Evolutionary conservation across 2,888 invertebrate species (phyloP).

Genomic region (Drosophila macrospina): DNA sequence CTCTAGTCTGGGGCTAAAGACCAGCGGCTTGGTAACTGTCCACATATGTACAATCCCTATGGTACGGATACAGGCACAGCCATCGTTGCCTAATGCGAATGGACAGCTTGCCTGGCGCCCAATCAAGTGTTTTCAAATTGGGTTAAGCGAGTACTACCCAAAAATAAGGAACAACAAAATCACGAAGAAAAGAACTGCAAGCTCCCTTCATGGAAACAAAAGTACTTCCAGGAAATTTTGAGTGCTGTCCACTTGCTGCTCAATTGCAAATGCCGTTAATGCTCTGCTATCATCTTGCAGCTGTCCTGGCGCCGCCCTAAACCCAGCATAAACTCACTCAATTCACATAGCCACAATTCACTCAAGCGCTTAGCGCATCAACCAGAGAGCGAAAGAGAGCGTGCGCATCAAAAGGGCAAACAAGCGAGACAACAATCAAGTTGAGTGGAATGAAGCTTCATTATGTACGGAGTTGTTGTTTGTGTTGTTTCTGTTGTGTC

Average conservation of each 20-base stretch:
- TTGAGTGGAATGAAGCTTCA: conserved; percentile 53
- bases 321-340: conserved; percentile 57
- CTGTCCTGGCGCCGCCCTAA: conserved; percentile 67
- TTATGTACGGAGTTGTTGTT: conserved; percentile 22
- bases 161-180: conserved; percentile 4
- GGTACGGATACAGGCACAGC: conserved; percentile 13
- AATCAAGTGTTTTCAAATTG: conserved; percentile 83
- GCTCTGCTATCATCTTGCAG: conserved; percentile 32
- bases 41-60: conserved; percentile 53
- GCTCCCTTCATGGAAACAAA: conserved; percentile 68
- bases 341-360: conserved; percentile 20
- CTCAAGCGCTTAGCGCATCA: conserved; percentile 33
- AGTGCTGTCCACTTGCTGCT: conserved; percentile 70
- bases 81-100: conserved; percentile 64
- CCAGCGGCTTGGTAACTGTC: conserved; percentile 78
- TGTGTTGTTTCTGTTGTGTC: conserved; percentile 10
- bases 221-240: conserved; percentile 70
- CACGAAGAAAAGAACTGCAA: conserved; percentile 23
- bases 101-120: conserved; percentile 82
- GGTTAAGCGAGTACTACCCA: conserved; percentile 57
- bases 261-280: conserved; percentile 63
- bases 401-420: conserved; percentile 46
- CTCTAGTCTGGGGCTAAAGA: conserved; percentile 67
- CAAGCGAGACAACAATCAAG: conserved; percentile 43
- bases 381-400: conserved; percentile 25